These are phyloP conservation scores for Leptinotarsa tumamoca DNA, from an alignment of 2,888 invertebrate genomes.

Conservation along the genomic window DNA sequence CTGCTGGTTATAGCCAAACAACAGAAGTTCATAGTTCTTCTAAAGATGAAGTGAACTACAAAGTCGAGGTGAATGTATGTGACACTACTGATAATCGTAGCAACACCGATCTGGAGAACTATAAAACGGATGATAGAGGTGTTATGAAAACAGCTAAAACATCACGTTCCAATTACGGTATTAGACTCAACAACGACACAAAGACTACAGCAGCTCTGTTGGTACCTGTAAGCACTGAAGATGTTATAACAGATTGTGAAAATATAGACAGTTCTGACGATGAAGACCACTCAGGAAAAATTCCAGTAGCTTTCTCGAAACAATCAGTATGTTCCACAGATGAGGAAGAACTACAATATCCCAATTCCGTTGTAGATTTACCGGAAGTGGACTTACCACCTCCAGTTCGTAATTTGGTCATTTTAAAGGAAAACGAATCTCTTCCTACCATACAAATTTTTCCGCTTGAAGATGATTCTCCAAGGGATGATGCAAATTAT, in stretches of 20 bases:
- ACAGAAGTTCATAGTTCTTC: slow-evolving; percentile 43
- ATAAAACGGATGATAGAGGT: slow-evolving; percentile 41
- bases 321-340: slow-evolving; percentile 50
- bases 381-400: slow-evolving; percentile 62
- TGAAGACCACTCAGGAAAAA: slow-evolving; percentile 56
- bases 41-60: slow-evolving; percentile 27
- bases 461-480: slow-evolving; percentile 58
- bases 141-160: slow-evolving; percentile 25
- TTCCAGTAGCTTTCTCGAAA: slow-evolving; percentile 61
- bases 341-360: slow-evolving; percentile 51
- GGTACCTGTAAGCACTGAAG: slow-evolving; percentile 50
- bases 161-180: slow-evolving; percentile 15
- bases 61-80: slow-evolving; percentile 28
- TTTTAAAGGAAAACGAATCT: slow-evolving; percentile 53
- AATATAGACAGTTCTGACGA: slow-evolving; percentile 63
- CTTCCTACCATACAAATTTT: slow-evolving; percentile 66
- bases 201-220: slow-evolving; percentile 17
- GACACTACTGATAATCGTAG: slow-evolving; percentile 35
- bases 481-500: too few species aligned
- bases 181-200: slow-evolving; percentile 18
- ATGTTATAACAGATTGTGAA: slow-evolving; percentile 67
- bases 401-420: slow-evolving; percentile 67
- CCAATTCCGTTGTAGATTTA: slow-evolving; percentile 42
- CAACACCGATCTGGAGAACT: slow-evolving; percentile 51
- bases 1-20: slow-evolving; percentile 49